Percentiles rank a stretch among this genome's conserved stretches.
Evolutionary conservation across 1,140 invertebrate genomes (phyloP).

Genomic region (Eumaeus atala): DNA sequence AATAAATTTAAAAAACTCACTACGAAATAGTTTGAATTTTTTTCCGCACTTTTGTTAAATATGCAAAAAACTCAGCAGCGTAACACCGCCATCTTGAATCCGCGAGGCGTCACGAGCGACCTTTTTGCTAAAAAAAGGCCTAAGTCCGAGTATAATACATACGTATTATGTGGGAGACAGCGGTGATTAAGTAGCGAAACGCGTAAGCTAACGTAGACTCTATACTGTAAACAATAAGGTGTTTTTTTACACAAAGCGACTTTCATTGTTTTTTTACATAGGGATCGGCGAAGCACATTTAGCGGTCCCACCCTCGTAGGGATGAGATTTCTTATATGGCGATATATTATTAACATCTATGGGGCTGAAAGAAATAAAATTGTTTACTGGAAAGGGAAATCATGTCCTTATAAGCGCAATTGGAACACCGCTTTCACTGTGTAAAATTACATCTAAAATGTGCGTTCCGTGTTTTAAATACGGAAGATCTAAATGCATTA

Average conservation of each 20-base stretch:
- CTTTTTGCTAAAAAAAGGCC: slow-evolving; percentile 58
- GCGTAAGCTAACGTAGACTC: slow-evolving; percentile 26
- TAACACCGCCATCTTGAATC: slow-evolving; percentile 61
- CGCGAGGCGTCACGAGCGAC: slow-evolving; percentile 62
- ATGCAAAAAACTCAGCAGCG: slow-evolving; percentile 37
- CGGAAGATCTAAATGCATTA: neutral
- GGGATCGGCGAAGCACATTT: slow-evolving; percentile 50
- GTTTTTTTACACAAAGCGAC: slow-evolving; percentile 25
- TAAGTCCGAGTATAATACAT: slow-evolving; percentile 64
- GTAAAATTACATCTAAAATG: neutral
- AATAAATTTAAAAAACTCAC: slow-evolving; percentile 6
- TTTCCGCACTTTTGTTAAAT: slow-evolving; percentile 34
- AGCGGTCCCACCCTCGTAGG: slow-evolving; percentile 49
- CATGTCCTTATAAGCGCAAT: slow-evolving; percentile 25
- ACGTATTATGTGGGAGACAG: slow-evolving; percentile 62
- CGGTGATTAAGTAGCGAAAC: slow-evolving; percentile 55
- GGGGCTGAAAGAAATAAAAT: slow-evolving; percentile 45
- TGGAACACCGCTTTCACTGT: neutral
- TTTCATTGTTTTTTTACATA: slow-evolving; percentile 48
- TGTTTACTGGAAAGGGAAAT: slow-evolving; percentile 39
- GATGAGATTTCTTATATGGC: slow-evolving; percentile 64
- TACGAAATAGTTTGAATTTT: slow-evolving; percentile 14
- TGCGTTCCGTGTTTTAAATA: neutral
- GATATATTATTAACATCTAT: slow-evolving; percentile 63
- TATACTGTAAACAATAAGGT: slow-evolving; percentile 27